phyloP scores from a whole-genome alignment of 2,113 vertebrate species.

The Sinocyclocheilus rhinocerous region DNA sequence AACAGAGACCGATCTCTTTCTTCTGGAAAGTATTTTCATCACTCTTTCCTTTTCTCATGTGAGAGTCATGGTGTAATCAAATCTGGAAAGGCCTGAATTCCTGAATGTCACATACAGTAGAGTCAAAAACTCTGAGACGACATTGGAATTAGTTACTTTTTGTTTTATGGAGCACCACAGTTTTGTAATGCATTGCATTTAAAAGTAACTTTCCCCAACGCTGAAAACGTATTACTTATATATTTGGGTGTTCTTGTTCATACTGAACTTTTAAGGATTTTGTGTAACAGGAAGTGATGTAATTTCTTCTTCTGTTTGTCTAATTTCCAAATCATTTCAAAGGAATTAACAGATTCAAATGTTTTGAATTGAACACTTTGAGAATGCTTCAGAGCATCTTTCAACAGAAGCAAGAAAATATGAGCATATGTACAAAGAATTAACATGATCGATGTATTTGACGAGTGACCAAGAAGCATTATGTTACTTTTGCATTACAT shows the following conservation, averaged over 20 bases:
- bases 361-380: not conserved
- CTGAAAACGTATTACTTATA: too few species aligned
- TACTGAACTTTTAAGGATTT: not conserved
- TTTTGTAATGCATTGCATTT: too few species aligned
- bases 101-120: not conserved
- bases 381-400: not conserved
- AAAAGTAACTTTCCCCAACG: too few species aligned
- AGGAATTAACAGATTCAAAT: not conserved
- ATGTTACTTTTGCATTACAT: too few species aligned
- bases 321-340: not conserved
- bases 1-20: slow-evolving; percentile 44
- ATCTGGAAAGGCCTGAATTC: slow-evolving; percentile 17
- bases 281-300: not conserved
- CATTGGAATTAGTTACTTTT: not conserved
- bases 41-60: slow-evolving; percentile 15
- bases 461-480: not conserved
- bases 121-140: not conserved
- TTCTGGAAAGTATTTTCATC: slow-evolving; percentile 45
- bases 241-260: too few species aligned
- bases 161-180: too few species aligned
- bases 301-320: not conserved
- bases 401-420: not conserved
- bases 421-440: not conserved
- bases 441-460: not conserved
- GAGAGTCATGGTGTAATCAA: slow-evolving; percentile 12